Evolutionary conservation across 2,797 vertebrate species (phyloP).

Genomic region (Gambelia wislizenii): DNA sequence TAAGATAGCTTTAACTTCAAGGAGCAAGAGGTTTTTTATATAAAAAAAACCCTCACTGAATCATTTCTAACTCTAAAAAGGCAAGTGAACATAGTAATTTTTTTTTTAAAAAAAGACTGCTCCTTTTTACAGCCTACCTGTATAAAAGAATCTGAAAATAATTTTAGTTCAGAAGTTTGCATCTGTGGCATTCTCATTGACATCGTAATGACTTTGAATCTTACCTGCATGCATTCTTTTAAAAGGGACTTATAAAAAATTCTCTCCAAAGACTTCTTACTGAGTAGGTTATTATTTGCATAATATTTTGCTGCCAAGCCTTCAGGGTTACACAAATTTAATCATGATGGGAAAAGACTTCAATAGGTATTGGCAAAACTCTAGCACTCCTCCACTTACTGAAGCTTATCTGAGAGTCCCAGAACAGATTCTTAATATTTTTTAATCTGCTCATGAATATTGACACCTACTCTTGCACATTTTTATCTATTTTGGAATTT

Average conservation of each 20-base stretch:
- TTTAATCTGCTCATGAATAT: constrained; percentile 10
- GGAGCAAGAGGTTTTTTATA: not conserved
- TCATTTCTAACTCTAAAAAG: not conserved
- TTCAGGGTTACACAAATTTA: constrained; percentile 27
- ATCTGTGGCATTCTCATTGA: not conserved
- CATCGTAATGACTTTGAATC: constrained; percentile 15
- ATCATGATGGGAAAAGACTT: not conserved
- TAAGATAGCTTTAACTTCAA: not conserved
- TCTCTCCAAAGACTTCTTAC: constrained; percentile 20
- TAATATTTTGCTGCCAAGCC: constrained; percentile 3
- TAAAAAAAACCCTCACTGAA: not conserved
- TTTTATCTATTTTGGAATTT: not conserved
- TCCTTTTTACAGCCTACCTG: not conserved
- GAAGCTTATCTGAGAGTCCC: constrained; percentile 26
- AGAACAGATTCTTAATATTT: constrained; percentile 20
- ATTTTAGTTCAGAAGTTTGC: constrained; percentile 24
- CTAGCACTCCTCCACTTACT: constrained; percentile 4
- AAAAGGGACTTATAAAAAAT: constrained; percentile 14
- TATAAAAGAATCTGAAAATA: not conserved
- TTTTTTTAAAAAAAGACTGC: not conserved
- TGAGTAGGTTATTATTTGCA: constrained; percentile 38
- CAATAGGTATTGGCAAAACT: constrained; percentile 19
- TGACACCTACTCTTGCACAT: not conserved
- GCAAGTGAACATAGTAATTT: not conserved
- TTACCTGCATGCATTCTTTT: constrained; percentile 34